Evolutionary conservation across 2,888 invertebrate species (phyloP).

Genomic region (Lymantria dispar): DNA sequence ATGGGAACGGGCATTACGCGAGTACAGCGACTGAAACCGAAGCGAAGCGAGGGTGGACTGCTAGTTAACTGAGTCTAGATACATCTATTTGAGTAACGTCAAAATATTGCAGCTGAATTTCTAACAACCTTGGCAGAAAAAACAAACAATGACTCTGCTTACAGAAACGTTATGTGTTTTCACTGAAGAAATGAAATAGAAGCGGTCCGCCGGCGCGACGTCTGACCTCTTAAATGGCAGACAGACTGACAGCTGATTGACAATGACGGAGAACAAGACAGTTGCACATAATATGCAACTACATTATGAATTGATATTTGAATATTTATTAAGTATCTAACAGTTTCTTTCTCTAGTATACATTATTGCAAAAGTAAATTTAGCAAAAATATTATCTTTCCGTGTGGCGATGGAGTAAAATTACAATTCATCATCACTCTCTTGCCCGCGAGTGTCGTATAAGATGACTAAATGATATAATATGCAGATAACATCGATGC

Average conservation of each 20-base stretch:
- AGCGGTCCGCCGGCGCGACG: constrained; percentile 22
- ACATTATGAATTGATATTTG: constrained; percentile 14
- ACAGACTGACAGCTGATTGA: constrained; percentile 17
- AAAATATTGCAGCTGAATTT: constrained; percentile 5
- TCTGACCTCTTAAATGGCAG: constrained; percentile 35
- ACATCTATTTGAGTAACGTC: background rate
- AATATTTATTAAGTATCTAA: background rate
- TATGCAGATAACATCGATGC: too few species aligned
- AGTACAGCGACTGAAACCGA: too few species aligned
- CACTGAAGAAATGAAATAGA: constrained; percentile 23
- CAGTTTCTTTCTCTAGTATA: background rate
- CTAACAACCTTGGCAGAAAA: constrained; percentile 13
- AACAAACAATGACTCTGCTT: constrained; percentile 22
- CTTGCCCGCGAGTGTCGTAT: too few species aligned
- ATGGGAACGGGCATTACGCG: too few species aligned
- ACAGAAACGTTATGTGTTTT: constrained; percentile 21
- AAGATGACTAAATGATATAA: too few species aligned
- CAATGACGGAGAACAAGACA: constrained; percentile 17
- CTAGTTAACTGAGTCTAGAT: too few species aligned
- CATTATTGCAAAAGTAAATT: too few species aligned
- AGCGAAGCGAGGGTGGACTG: too few species aligned
- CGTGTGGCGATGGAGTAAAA: too few species aligned
- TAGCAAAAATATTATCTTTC: too few species aligned
- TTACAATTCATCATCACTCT: too few species aligned
- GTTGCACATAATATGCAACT: constrained; percentile 31